These are phyloP conservation scores for Macaria notata DNA, from an alignment of 2,888 invertebrate genomes.

Conservation along the genomic window DNA sequence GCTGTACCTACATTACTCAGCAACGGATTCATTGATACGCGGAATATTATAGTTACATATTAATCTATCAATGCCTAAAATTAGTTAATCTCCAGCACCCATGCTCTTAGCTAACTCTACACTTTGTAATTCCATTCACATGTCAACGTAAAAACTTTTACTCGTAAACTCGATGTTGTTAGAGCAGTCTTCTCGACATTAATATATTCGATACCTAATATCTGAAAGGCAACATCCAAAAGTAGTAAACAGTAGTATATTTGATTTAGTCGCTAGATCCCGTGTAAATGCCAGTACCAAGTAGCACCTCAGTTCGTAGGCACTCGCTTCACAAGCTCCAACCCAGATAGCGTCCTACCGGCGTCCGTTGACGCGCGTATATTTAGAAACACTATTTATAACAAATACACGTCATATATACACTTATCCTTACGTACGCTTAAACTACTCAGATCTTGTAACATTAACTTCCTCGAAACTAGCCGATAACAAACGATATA, in stretches of 20 bases:
- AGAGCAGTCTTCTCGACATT: constrained; percentile 27
- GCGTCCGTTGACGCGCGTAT: constrained; percentile 12
- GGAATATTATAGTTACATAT: too few species aligned
- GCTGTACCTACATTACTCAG: too few species aligned
- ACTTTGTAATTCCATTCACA: too few species aligned
- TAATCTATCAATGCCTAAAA: too few species aligned
- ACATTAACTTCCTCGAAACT: constrained; percentile 21
- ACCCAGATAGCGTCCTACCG: constrained; percentile 32
- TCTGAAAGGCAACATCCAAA: constrained; percentile 2
- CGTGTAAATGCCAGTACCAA: constrained; percentile 13
- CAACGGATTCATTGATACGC: too few species aligned
- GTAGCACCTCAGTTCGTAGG: constrained; percentile 25
- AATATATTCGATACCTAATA: constrained; percentile 7
- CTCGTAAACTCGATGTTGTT: constrained; percentile 12
- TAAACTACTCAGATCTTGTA: constrained; percentile 28
- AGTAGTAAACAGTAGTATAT: too few species aligned
- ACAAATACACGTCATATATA: constrained; percentile 14
- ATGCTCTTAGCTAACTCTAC: too few species aligned
- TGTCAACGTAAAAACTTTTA: too few species aligned
- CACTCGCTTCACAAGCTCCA: constrained; percentile 37
- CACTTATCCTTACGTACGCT: constrained; percentile 20
- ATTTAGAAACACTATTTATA: constrained; percentile 22
- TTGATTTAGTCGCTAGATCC: too few species aligned
- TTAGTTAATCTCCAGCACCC: too few species aligned
- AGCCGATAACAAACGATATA: constrained; percentile 9